Conservation (phyloP, 2,113 vertebrate species). For the Sorex araneus region DNA sequence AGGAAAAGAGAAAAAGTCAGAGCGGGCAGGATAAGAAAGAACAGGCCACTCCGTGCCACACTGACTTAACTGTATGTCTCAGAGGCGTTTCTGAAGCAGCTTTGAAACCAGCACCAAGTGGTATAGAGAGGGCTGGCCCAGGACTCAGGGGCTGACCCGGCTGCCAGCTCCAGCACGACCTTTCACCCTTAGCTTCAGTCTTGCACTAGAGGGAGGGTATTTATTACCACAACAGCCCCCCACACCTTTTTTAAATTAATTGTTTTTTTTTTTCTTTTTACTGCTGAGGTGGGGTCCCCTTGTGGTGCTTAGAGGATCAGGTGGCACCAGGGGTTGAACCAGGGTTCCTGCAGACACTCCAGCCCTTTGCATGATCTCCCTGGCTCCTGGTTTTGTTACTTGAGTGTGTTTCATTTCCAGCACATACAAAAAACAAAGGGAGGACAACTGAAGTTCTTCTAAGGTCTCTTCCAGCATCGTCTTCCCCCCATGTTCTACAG, state of each 20-base stretch:
- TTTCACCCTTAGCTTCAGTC: conserved; percentile 11
- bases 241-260: too few species aligned
- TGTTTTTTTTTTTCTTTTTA: too few species aligned
- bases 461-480: neutral
- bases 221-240: neutral
- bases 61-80: neutral
- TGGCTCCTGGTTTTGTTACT: too few species aligned
- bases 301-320: too few species aligned
- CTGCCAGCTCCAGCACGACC: neutral
- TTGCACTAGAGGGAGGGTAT: neutral
- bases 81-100: conserved; percentile 3
- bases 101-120: neutral
- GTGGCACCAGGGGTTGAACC: too few species aligned
- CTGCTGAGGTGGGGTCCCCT: too few species aligned
- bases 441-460: too few species aligned
- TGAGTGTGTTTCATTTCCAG: too few species aligned
- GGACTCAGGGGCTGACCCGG: neutral
- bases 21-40: neutral
- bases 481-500: neutral
- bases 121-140: neutral
- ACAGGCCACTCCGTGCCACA: neutral
- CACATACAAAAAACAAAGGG: too few species aligned
- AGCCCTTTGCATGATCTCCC: too few species aligned
- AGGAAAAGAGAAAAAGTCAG: neutral
- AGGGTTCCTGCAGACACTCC: too few species aligned